Evolutionary conservation across 2,113 vertebrate genomes (phyloP).

Genomic region (Syrmaticus mikado): DNA sequence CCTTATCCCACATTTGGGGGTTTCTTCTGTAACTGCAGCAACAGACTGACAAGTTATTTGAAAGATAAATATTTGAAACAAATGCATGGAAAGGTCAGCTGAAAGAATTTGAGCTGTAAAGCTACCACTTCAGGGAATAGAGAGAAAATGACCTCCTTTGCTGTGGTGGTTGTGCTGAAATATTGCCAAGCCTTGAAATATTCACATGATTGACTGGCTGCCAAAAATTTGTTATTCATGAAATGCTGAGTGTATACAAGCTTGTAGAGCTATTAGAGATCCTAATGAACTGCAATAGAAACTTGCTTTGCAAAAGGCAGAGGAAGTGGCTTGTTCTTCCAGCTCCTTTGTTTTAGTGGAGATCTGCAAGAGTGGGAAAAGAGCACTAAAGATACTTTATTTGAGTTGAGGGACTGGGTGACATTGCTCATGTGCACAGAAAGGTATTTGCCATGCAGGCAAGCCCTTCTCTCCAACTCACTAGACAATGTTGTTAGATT

Average conservation of each 20-base stretch:
- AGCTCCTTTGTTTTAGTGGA: background rate
- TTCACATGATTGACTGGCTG: constrained; percentile 65
- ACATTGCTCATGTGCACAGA: background rate
- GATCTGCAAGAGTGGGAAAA: background rate
- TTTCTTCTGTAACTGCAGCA: background rate
- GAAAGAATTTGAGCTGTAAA: constrained; percentile 58
- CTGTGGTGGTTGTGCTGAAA: constrained; percentile 53
- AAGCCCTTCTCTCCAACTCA: background rate
- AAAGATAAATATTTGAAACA: constrained; percentile 48
- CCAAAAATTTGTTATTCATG: constrained; percentile 65
- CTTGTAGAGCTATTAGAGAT: constrained; percentile 46
- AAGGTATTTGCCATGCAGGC: background rate
- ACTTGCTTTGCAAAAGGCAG: constrained; percentile 4
- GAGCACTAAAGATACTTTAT: background rate
- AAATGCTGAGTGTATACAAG: constrained; percentile 55
- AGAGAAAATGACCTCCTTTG: constrained; percentile 59
- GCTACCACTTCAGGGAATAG: constrained; percentile 47
- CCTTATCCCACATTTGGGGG: background rate
- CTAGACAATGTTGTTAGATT: background rate
- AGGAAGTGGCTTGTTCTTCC: background rate
- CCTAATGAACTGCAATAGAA: constrained; percentile 47
- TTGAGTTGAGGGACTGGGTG: background rate
- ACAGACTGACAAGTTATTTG: constrained; percentile 4
- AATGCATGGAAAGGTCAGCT: constrained; percentile 45
- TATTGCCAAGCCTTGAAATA: constrained; percentile 70